Conservation (phyloP, 2,797 vertebrate species). For the Margarornis squamiger region DNA sequence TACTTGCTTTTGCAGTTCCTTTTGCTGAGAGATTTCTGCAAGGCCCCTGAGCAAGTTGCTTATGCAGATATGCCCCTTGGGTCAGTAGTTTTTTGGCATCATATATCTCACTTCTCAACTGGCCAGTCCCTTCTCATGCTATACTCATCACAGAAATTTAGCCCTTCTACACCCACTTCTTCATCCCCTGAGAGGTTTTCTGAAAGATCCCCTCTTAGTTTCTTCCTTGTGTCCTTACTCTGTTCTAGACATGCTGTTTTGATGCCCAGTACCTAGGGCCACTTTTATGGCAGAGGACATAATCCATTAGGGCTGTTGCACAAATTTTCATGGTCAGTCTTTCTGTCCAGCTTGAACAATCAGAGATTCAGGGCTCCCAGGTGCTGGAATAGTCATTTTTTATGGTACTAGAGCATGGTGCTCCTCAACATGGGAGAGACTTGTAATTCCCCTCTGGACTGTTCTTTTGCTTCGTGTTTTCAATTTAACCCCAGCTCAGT, state of each 20-base stretch:
- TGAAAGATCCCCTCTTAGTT: background rate
- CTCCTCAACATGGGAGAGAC: background rate
- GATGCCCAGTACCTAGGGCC: background rate
- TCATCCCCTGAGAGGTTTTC: fast-evolving
- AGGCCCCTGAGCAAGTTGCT: background rate
- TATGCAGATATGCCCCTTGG: background rate
- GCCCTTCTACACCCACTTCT: background rate
- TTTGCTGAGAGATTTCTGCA: background rate
- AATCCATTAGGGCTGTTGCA: background rate
- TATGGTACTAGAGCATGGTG: background rate
- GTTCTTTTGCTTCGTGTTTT: background rate
- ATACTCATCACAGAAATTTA: background rate
- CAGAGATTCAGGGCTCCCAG: background rate
- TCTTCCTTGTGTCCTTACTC: background rate
- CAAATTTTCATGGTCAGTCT: background rate
- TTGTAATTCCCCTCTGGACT: background rate
- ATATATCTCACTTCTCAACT: background rate
- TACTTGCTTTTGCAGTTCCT: background rate
- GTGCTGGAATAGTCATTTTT: background rate
- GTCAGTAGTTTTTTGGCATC: background rate
- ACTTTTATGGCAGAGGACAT: background rate
- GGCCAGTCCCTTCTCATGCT: background rate
- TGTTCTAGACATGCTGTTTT: background rate
- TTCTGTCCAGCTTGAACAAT: background rate
- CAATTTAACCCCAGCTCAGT: background rate